Evolutionary conservation across 2,113 vertebrate genomes (phyloP).

Genomic region (Sinosuthora webbiana): DNA sequence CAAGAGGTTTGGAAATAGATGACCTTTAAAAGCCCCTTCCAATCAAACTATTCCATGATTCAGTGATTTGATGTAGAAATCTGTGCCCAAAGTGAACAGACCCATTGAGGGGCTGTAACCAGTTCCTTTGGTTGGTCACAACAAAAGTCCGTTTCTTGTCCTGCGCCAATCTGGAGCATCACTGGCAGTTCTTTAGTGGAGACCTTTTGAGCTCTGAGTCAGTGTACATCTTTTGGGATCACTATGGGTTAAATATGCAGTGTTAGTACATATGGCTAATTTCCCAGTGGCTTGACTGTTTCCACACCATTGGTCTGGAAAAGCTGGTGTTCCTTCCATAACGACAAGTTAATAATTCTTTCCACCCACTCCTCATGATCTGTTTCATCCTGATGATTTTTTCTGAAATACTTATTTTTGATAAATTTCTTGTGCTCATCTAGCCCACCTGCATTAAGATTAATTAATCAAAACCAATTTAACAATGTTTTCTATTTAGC

Average conservation of each 20-base stretch:
- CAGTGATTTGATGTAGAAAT: background rate
- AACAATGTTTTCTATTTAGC: background rate
- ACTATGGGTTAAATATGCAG: rapidly evolving
- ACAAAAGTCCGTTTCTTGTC: background rate
- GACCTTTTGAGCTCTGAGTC: background rate
- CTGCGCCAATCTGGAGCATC: background rate
- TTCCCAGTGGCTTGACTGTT: background rate
- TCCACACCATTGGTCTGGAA: background rate
- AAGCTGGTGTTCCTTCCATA: background rate
- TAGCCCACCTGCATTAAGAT: background rate
- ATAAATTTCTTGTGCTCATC: background rate
- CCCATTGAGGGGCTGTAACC: rapidly evolving
- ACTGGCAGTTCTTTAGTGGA: background rate
- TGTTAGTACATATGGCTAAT: background rate
- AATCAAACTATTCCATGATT: background rate
- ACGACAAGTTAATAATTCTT: background rate
- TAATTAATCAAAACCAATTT: background rate
- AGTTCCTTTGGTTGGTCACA: background rate
- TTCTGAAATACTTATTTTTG: background rate
- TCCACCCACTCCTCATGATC: background rate
- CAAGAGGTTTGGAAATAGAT: background rate
- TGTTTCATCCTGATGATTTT: background rate
- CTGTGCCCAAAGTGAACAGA: background rate
- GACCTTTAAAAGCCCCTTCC: background rate
- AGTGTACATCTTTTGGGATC: background rate